Evolutionary conservation across 2,797 vertebrate genomes (phyloP).

Genomic region (Myotis myotis): DNA sequence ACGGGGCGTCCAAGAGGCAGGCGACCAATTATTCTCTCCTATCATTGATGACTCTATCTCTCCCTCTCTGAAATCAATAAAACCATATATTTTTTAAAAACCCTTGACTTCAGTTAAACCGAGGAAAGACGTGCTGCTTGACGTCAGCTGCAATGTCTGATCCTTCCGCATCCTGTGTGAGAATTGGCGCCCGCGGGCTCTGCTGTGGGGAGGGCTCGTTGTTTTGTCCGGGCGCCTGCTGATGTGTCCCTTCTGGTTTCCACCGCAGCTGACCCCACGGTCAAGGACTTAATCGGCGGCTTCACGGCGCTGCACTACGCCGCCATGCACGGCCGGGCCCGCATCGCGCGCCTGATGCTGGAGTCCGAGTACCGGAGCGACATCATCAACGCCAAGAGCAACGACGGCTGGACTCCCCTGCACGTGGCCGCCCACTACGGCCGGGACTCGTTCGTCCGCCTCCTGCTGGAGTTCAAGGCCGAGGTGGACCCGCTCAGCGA

Average conservation of each 20-base stretch:
- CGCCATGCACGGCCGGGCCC: slow-evolving; percentile 97
- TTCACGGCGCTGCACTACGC: slow-evolving; percentile 99
- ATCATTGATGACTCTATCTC: no score
- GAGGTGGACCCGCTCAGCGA: slow-evolving; percentile 98
- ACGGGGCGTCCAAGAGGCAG: no score
- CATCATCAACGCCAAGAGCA: slow-evolving; percentile 98
- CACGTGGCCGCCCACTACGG: slow-evolving; percentile 99
- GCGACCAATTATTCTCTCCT: no score
- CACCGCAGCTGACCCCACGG: slow-evolving; percentile 94
- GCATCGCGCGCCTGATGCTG: slow-evolving; percentile 97
- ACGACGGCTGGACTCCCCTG: slow-evolving; percentile 98
- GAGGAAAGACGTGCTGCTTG: not conserved
- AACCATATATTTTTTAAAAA: no score
- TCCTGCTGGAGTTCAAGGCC: slow-evolving; percentile 97
- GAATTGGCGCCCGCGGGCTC: not conserved
- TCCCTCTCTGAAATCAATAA: no score
- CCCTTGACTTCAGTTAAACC: not conserved
- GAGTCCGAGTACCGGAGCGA: slow-evolving; percentile 95
- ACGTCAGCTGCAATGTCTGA: no score
- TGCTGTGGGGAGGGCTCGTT: not conserved
- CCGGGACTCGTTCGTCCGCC: slow-evolving; percentile 95
- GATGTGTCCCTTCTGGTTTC: slow-evolving; percentile 64
- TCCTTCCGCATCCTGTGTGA: not conserved
- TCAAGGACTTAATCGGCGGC: slow-evolving; percentile 98
- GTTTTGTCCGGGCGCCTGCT: slow-evolving; percentile 15